Evolutionary conservation across 30 jellyfish, hydroid and myxozoan species (phyloP).

Genomic region (Cassiopea xamachana): DNA sequence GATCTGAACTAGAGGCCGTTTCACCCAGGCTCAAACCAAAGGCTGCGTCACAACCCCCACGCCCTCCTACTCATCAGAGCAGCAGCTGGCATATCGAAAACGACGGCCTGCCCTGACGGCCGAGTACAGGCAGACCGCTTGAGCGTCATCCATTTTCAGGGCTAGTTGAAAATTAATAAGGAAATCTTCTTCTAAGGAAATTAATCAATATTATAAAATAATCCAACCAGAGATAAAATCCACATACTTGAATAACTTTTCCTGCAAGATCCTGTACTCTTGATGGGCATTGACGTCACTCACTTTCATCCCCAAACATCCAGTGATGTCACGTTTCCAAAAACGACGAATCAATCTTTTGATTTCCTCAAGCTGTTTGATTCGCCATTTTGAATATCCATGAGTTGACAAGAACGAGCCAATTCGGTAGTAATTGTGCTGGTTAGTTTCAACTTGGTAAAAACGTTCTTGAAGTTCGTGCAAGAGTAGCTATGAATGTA

Average conservation of each 20-base stretch:
- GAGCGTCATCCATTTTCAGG: too few species aligned
- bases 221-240: not conserved
- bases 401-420: constrained; percentile 61
- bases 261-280: constrained; percentile 59
- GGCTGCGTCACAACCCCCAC: too few species aligned
- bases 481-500: constrained; percentile 37
- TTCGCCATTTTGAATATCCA: constrained; percentile 80
- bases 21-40: too few species aligned
- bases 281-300: constrained; percentile 35
- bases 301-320: constrained; percentile 37
- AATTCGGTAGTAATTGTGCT: constrained; percentile 53
- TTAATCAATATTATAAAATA: not conserved
- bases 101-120: too few species aligned
- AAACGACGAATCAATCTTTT: constrained; percentile 46
- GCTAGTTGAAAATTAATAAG: too few species aligned
- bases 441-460: constrained; percentile 62
- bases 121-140: too few species aligned
- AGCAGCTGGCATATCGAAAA: too few species aligned
- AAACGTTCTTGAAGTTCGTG: constrained; percentile 70
- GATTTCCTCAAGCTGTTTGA: constrained; percentile 33
- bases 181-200: too few species aligned
- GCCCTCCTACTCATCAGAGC: too few species aligned
- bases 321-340: constrained; percentile 48
- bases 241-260: constrained; percentile 58
- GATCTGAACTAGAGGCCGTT: too few species aligned